Conservation (phyloP, 2,797 vertebrate genomes). For the Loris lydekkerianus region DNA sequence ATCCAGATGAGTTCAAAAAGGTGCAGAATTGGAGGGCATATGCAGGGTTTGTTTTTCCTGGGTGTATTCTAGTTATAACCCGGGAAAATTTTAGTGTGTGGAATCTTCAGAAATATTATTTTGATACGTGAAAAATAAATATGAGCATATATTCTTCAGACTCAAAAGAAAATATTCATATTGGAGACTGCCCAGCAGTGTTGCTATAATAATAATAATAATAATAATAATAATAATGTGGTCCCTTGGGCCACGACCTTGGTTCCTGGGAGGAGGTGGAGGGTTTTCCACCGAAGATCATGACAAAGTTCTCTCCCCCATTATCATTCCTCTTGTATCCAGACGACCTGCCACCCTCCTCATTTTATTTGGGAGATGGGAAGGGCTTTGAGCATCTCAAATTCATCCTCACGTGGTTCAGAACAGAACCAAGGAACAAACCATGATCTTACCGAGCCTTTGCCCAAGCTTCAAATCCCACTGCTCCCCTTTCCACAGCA, state of each 20-base stretch:
- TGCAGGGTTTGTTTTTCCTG: not conserved
- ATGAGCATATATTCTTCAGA: not conserved
- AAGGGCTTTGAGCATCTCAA: not conserved
- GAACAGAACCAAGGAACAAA: not conserved
- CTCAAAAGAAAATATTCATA: not conserved
- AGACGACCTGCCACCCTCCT: accelerated
- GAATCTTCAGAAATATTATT: not conserved
- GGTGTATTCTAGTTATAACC: not conserved
- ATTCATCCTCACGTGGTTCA: not conserved
- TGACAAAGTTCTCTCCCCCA: no score
- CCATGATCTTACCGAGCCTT: not conserved
- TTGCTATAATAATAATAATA: not conserved
- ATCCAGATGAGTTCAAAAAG: not conserved
- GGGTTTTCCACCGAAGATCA: accelerated
- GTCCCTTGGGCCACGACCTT: accelerated
- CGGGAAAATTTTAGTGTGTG: not conserved
- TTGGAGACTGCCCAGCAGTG: not conserved
- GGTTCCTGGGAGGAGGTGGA: not conserved
- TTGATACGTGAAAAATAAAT: not conserved
- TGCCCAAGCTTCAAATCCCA: not conserved
- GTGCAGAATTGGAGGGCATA: not conserved
- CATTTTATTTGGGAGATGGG: not conserved
- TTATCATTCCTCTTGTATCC: accelerated
- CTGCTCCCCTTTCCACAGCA: not conserved
- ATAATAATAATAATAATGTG: accelerated